A percentile compares a stretch with the other conserved stretches of the same genome.
Evolutionary conservation across 2,113 vertebrate species (phyloP).

Genomic region (Lepidothrix coronata): DNA sequence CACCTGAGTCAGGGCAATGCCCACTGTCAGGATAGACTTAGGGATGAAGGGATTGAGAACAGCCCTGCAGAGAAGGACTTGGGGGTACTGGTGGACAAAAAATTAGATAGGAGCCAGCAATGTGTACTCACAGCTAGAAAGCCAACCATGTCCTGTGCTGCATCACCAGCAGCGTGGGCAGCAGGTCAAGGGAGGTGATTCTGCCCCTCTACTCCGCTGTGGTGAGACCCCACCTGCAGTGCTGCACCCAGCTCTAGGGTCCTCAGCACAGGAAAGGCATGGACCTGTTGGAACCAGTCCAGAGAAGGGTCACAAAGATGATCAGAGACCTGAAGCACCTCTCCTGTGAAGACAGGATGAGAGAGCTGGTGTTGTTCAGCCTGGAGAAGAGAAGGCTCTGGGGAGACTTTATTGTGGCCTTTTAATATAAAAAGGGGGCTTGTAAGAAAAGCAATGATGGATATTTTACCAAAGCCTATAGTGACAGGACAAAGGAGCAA

Average conservation of each 20-base stretch:
- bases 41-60: background rate
- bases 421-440: background rate
- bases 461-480: background rate
- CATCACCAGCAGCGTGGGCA: background rate
- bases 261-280: background rate
- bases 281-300: rapidly evolving
- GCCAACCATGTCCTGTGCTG: background rate
- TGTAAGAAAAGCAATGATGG: background rate
- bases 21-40: background rate
- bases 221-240: background rate
- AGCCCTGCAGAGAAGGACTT: background rate
- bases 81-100: background rate
- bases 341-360: background rate
- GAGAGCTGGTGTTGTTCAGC: background rate
- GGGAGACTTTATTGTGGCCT: background rate
- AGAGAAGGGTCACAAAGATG: background rate
- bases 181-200: background rate
- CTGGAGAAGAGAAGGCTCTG: background rate
- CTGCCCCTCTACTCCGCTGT: background rate
- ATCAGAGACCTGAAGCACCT: background rate
- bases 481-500: background rate
- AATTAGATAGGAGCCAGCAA: background rate
- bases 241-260: background rate
- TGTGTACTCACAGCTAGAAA: background rate
- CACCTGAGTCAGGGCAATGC: background rate